Conservation (phyloP, 2,113 vertebrate genomes). For the Psophia crepitans region DNA sequence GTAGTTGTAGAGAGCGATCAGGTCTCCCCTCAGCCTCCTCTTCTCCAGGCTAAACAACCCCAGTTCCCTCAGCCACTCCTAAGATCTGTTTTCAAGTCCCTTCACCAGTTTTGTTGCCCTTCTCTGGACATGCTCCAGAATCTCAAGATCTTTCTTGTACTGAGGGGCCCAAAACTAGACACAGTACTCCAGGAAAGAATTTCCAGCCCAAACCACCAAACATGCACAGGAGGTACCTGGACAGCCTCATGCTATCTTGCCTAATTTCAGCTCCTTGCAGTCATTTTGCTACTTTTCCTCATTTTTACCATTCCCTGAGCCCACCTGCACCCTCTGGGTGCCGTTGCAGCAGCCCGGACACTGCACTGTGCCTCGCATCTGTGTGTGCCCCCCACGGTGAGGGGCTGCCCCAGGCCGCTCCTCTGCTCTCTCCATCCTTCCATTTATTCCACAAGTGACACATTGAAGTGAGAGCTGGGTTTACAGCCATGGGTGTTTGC, state of each 20-base stretch:
- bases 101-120: no score
- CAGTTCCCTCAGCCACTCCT: no score
- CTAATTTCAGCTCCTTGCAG: background rate
- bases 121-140: no score
- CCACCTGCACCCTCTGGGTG: rapidly evolving
- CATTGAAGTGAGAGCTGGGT: background rate
- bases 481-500: background rate
- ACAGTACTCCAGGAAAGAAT: background rate
- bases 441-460: background rate
- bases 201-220: background rate
- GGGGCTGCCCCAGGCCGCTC: rapidly evolving
- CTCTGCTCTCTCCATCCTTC: background rate
- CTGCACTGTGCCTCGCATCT: background rate
- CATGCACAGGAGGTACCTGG: background rate
- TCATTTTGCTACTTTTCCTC: background rate
- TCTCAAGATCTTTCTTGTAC: no score
- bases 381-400: background rate
- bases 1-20: no score
- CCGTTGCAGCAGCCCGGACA: rapidly evolving
- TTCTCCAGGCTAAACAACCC: no score
- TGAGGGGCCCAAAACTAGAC: no score
- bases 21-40: no score
- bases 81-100: no score
- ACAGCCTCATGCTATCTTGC: background rate
- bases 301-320: background rate